A percentile compares a stretch with the other conserved stretches of the same genome.
phyloP scores from a whole-genome alignment of 2,888 invertebrate species.

The Microctonus brassicae region DNA sequence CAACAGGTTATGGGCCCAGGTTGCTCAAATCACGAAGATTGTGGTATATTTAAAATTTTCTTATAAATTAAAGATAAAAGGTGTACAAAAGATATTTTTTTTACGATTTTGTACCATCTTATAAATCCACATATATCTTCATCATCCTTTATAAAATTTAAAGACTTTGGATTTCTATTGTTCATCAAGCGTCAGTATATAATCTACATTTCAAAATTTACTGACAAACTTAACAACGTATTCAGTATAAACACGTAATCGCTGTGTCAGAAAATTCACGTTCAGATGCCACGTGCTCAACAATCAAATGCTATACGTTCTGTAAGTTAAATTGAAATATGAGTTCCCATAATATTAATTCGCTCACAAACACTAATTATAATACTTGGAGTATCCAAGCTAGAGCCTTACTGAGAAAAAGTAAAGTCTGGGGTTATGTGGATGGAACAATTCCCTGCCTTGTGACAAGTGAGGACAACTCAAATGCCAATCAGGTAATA shows the following conservation, averaged over 20 bases:
- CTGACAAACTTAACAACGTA: too few relatives aligned
- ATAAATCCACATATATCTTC: too few relatives aligned
- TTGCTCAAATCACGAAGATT: not conserved
- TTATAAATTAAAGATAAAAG: too few relatives aligned
- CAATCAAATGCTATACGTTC: not conserved
- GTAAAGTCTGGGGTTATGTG: constrained; percentile 47
- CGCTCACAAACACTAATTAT: constrained; percentile 40
- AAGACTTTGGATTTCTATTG: too few relatives aligned
- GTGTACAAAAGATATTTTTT: not conserved
- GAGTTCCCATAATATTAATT: constrained; percentile 38
- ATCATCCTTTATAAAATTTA: too few relatives aligned
- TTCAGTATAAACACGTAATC: too few relatives aligned
- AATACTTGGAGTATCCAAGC: constrained; percentile 48
- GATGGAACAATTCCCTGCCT: too few relatives aligned
- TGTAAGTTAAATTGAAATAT: constrained; percentile 15
- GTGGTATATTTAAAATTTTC: not conserved
- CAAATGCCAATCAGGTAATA: too few relatives aligned
- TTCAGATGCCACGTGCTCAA: not conserved
- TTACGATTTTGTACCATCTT: too few relatives aligned
- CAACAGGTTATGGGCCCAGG: constrained; percentile 38
- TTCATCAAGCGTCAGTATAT: too few relatives aligned
- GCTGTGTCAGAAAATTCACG: not conserved
- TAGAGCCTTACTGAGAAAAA: constrained; percentile 44
- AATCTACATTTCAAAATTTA: too few relatives aligned
- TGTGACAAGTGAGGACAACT: constrained; percentile 36